Conservation (phyloP, 2,113 vertebrate species). For the Eidolon helvum region DNA sequence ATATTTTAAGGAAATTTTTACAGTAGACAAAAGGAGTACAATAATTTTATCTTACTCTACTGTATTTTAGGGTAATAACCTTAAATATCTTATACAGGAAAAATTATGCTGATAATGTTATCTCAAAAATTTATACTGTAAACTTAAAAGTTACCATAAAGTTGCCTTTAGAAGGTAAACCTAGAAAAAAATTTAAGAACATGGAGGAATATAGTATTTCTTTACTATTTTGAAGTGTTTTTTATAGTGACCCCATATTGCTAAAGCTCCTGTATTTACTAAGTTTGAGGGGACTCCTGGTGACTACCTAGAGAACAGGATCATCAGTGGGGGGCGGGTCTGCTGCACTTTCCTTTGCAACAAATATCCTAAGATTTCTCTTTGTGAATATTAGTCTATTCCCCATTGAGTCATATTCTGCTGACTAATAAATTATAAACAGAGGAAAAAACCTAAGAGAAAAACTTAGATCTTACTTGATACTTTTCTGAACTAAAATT, state of each 20-base stretch:
- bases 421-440: conserved; percentile 41
- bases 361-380: conserved; percentile 33
- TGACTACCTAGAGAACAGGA: neutral
- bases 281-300: neutral
- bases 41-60: neutral
- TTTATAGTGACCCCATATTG: neutral
- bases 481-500: conserved; percentile 1
- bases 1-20: conserved; percentile 32
- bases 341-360: neutral
- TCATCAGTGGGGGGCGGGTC: neutral
- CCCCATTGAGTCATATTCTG: neutral
- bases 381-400: conserved; percentile 11
- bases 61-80: neutral
- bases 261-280: neutral
- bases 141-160: neutral
- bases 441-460: neutral
- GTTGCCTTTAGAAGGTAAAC: neutral
- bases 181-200: neutral
- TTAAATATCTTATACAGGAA: neutral
- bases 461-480: neutral
- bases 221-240: neutral
- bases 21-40: neutral
- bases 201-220: neutral
- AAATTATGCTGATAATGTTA: neutral
- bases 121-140: neutral